Base-by-base conservation (phyloP, 2,888 invertebrate genomes). In the Macrophya annulata region DNA sequence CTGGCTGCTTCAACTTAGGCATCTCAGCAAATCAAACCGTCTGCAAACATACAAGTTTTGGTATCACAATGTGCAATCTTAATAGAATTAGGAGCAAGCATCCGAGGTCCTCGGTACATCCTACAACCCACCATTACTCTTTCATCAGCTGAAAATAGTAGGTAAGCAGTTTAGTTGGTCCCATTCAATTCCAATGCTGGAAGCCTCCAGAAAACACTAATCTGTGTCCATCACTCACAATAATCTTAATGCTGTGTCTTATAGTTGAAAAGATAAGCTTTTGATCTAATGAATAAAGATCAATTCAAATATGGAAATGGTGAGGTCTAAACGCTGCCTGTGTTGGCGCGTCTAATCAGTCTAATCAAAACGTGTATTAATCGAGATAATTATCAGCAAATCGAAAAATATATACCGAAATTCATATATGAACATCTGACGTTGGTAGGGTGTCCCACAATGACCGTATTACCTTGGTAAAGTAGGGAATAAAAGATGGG, bases 1-100 rank as follows among this genome's bases (percentile, higher is more conserved):
- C 25, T 40, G 62, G 62, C 81, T 81, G 81, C 37, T 59, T 55
- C 62, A 62, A 65, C 62, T 40, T n/a, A 4, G 81, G 81, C 81
- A 81, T 81, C 62, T 40, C 62, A 40, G 43, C 43, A 15, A 40
- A 45, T 81, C 55, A 40, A 21, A 40, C 15, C 17, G 15, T 37
- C 81, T 81, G 81, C n/a, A 81, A 81, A 0, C 62, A 81, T 21
- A 81, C 37, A 81, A 62, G 31, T 62, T 65, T 43, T n/a, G n/a
- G n/a, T n/a, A n/a, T n/a, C n/a, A n/a, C n/a, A n/a, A n/a, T n/a
- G n/a, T n/a, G n/a, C n/a, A n/a, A n/a, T n/a, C n/a, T n/a, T n/a
- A n/a, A n/a, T n/a, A n/a, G n/a, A n/a, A n/a, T n/a, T n/a, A n/a
- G n/a, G n/a, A n/a, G n/a, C n/a, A n/a, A n/a, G n/a, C n/a, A n/a